Percentiles rank a stretch among this genome's conserved stretches.
Evolutionary conservation across 2,113 vertebrate genomes (phyloP).

Genomic region (Gambusia holbrooki): DNA sequence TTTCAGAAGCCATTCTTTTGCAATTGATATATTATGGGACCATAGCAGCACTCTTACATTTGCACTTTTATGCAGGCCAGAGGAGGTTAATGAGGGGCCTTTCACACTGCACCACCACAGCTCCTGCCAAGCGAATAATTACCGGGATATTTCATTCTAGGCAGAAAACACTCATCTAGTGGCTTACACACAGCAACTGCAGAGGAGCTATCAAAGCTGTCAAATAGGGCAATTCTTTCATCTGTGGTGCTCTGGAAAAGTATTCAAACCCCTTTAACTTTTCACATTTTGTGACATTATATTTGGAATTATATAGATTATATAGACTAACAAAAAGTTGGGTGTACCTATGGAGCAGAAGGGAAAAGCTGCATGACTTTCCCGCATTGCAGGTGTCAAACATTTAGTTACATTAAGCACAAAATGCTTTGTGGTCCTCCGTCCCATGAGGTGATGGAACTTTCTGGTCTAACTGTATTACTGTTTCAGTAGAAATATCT

Average conservation of each 20-base stretch:
- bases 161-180: constrained; percentile 6
- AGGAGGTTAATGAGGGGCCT: constrained; percentile 43
- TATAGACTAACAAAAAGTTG: no score
- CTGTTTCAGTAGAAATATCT: no score
- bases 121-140: constrained; percentile 41
- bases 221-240: constrained; percentile 1
- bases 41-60: constrained; percentile 5
- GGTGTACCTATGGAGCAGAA: no score
- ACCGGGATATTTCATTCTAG: constrained; percentile 24
- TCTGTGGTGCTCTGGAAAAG: neutral
- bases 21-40: constrained; percentile 13
- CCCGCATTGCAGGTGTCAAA: no score
- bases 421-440: no score
- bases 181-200: neutral
- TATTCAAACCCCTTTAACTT: neutral
- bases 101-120: constrained; percentile 31
- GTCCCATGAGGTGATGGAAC: no score
- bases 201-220: neutral
- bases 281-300: no score
- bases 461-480: no score
- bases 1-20: constrained; percentile 25
- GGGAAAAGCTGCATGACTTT: no score
- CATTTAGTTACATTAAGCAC: no score
- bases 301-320: no score
- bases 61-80: constrained; percentile 19